Evolutionary conservation across 2,797 vertebrate genomes (phyloP).

Genomic region (Xenentodon cancila): DNA sequence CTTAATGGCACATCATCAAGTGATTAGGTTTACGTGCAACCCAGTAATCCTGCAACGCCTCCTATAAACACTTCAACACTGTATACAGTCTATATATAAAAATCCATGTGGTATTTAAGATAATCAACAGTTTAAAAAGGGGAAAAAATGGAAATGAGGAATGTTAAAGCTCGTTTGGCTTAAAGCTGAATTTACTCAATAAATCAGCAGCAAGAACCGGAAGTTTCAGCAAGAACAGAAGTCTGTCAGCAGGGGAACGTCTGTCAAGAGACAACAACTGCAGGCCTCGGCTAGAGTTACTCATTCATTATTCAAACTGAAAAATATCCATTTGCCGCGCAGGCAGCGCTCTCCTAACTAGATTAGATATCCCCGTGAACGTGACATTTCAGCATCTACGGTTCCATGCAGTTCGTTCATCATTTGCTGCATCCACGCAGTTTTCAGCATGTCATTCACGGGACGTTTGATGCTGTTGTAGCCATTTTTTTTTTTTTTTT

Average conservation of each 20-base stretch:
- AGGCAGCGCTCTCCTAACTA: slow-evolving; percentile 42
- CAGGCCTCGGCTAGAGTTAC: slow-evolving; percentile 47
- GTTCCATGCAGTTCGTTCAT: slow-evolving; percentile 2
- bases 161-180: too few species aligned
- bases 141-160: too few species aligned
- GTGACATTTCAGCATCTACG: slow-evolving; percentile 41
- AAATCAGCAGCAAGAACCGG: not conserved
- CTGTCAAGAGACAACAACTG: slow-evolving; percentile 21
- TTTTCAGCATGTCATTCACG: too few species aligned
- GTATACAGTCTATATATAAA: slow-evolving; percentile 28
- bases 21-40: slow-evolving; percentile 56
- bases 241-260: slow-evolving; percentile 27
- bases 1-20: slow-evolving; percentile 50
- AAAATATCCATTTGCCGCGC: slow-evolving; percentile 46
- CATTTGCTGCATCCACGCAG: too few species aligned
- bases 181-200: too few species aligned
- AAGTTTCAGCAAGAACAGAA: not conserved
- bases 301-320: slow-evolving; percentile 45
- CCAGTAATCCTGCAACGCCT: slow-evolving; percentile 51
- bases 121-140: slow-evolving; percentile 25
- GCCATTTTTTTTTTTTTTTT: too few species aligned
- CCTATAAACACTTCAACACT: slow-evolving; percentile 38
- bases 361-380: slow-evolving; percentile 26
- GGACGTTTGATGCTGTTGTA: too few species aligned
- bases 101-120: slow-evolving; percentile 39